Evolutionary conservation across 2,888 invertebrate species (phyloP), one percentile per base, ranked within the genome.

Genomic region (Thymelicus sylvestris): DNA sequence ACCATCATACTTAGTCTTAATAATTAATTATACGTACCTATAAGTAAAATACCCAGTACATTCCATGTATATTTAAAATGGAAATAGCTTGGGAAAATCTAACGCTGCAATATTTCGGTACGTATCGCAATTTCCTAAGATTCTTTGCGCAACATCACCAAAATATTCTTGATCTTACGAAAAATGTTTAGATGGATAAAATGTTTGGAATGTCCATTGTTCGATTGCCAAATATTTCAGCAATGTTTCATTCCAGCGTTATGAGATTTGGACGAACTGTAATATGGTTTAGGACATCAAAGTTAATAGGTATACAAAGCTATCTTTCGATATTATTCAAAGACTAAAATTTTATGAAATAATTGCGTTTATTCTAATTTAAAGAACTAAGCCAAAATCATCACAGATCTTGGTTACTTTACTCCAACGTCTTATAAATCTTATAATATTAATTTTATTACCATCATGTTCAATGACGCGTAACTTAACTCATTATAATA

Each of bases 181-280:
- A 69, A 63, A 64, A 59, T 44, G 15, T 64, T 63, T 15, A 38
- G 59, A 60, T 57, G 31, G 38, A 31, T 38, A 50, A 55, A 39
- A 48, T 64, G 19, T 13, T 62, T 19, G 39, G 59, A 68, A 64
- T 69, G 24, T 59, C 69, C 63, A 59, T 69, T 69, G 69, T 64
- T 64, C 24, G 15, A 63, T 69, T 64, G 57, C 63, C 63, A 64
- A 63, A 69, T 57, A 39, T 24, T 69, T 69, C 41, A 57, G 64
- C 63, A 69, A 64, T 57, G 15, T 38, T 24, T 63, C 57, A 19
- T 13, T 55, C 24, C 55, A 8, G 38, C 10, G 19, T 38, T 57
- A 57, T 57, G 31, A 55, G 12, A 55, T 31, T 55, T 24, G 7
- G 55, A 12, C 24, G 24, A 24, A 55, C 13, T 57, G 57, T 38